Evolutionary conservation across 2,888 invertebrate genomes (phyloP).

Genomic region (Dasysyrphus tricinctus): DNA sequence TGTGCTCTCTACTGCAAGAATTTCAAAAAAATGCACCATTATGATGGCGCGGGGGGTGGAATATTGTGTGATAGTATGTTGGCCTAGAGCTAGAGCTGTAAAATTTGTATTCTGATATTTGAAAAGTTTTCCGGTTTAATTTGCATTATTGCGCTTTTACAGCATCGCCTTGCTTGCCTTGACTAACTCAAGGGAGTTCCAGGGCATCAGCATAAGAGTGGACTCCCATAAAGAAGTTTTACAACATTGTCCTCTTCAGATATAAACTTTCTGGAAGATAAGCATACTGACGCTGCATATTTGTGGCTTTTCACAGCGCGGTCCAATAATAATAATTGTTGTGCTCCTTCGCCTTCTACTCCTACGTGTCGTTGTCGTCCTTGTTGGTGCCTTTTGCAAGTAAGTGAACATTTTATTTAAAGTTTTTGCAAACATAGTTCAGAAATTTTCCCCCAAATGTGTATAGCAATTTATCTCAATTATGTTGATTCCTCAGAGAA

Average conservation of each 20-base stretch:
- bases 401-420: constrained; percentile 56
- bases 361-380: not conserved
- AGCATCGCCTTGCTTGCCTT: not conserved
- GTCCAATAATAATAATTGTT: constrained; percentile 57
- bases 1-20: constrained; percentile 9
- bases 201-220: constrained; percentile 9
- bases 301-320: constrained; percentile 43
- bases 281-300: constrained; percentile 67
- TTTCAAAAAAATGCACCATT: constrained; percentile 56
- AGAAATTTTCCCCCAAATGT: constrained; percentile 45
- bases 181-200: constrained; percentile 30
- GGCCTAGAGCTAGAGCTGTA: constrained; percentile 49
- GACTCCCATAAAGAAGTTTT: constrained; percentile 65
- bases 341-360: constrained; percentile 8
- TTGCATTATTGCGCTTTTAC: constrained; percentile 62
- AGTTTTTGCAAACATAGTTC: constrained; percentile 61
- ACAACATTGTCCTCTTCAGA: constrained; percentile 63
- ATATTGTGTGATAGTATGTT: constrained; percentile 8
- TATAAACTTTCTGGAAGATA: constrained; percentile 66
- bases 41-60: not conserved
- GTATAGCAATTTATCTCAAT: constrained; percentile 71
- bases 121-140: constrained; percentile 73
- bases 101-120: constrained; percentile 67
- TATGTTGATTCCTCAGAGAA: constrained; percentile 42
- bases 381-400: constrained; percentile 22